A percentile compares a stretch with the other conserved stretches of the same genome.
Evolutionary conservation across 2,797 vertebrate species (phyloP).

Genomic region (Todus mexicanus): DNA sequence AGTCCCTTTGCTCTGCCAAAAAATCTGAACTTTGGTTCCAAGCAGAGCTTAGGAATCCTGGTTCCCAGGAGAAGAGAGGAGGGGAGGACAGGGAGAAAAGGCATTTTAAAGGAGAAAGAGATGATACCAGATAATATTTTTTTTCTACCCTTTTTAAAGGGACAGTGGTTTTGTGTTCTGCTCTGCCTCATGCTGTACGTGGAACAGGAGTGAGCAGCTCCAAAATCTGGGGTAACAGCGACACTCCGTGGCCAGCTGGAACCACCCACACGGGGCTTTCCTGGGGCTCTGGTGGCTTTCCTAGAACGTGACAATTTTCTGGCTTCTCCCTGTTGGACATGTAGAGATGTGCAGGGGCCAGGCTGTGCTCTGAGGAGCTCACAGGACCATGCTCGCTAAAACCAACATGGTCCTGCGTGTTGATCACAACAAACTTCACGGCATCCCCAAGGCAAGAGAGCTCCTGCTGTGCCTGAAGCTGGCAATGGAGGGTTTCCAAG

Average conservation of each 20-base stretch:
- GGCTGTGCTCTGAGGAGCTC: background rate
- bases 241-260: conserved; percentile 43
- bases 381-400: no score
- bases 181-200: background rate
- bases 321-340: accelerated
- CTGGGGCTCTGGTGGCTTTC: background rate
- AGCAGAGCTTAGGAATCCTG: conserved; percentile 34
- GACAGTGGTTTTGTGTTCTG: background rate
- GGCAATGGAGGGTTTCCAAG: background rate
- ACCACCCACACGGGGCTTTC: background rate
- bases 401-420: background rate
- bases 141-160: background rate
- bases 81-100: background rate
- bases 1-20: conserved; percentile 20
- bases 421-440: background rate
- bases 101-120: background rate
- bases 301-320: accelerated
- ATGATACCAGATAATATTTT: background rate
- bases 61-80: conserved; percentile 32
- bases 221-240: conserved; percentile 50
- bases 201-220: background rate
- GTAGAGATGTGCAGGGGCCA: background rate
- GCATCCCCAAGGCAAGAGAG: background rate
- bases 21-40: conserved; percentile 49
- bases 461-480: background rate